These are phyloP conservation scores for Serripes groenlandicus DNA, from an alignment of 2,888 invertebrate genomes.

Conservation along the genomic window DNA sequence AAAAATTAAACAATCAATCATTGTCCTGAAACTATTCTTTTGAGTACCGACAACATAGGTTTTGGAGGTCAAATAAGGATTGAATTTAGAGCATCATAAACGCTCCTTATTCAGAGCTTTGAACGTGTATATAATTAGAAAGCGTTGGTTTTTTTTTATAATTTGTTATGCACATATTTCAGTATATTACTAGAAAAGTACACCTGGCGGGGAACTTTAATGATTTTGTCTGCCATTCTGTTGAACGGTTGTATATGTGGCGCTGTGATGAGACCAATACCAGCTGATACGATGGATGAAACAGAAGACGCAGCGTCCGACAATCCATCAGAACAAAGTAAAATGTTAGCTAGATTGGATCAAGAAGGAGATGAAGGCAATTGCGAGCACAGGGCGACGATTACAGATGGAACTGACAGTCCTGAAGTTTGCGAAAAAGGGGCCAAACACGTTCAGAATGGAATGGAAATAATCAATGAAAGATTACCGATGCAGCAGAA, in stretches of 20 bases:
- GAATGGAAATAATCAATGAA: too few relatives aligned
- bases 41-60: too few relatives aligned
- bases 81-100: too few relatives aligned
- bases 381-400: background rate
- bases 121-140: too few relatives aligned
- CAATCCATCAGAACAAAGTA: background rate
- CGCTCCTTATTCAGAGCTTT: too few relatives aligned
- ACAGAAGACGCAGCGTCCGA: background rate
- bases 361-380: background rate
- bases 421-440: too few relatives aligned
- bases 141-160: too few relatives aligned
- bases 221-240: constrained; percentile 27
- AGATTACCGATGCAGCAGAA: background rate
- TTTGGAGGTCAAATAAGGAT: too few relatives aligned
- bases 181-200: constrained; percentile 28
- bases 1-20: too few relatives aligned
- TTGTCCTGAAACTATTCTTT: too few relatives aligned
- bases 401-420: background rate
- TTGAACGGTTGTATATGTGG: constrained; percentile 34
- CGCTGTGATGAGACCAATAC: constrained; percentile 18
- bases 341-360: background rate
- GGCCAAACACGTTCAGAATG: too few relatives aligned
- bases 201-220: constrained; percentile 35
- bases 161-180: too few relatives aligned
- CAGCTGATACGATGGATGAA: background rate